Evolutionary conservation across 2,888 invertebrate genomes (phyloP).

Genomic region (Amblyjoppa fuscipennis): DNA sequence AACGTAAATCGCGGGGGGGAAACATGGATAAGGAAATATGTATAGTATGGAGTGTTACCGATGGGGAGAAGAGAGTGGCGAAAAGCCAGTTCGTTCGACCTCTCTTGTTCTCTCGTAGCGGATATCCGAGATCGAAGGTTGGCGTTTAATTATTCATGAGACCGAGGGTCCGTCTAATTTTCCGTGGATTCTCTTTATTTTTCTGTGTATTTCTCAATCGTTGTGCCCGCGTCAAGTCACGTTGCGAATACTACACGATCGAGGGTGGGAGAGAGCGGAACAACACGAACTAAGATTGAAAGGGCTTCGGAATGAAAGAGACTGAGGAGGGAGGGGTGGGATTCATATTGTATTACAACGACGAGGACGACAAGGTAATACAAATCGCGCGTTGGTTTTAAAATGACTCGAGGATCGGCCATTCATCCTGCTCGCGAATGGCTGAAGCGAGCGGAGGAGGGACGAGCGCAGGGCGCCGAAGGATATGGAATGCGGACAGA

Average conservation of each 20-base stretch:
- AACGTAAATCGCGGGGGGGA: slow-evolving; percentile 8
- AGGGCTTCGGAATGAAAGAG: slow-evolving; percentile 54
- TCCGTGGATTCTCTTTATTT: slow-evolving; percentile 46
- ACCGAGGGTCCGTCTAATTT: slow-evolving; percentile 62
- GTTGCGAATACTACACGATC: slow-evolving; percentile 48
- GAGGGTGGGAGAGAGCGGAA: slow-evolving; percentile 18
- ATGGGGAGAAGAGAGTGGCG: neutral
- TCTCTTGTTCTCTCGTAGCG: slow-evolving; percentile 33
- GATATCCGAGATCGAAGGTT: slow-evolving; percentile 55
- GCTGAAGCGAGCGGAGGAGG: neutral
- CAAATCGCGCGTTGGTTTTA: slow-evolving; percentile 69
- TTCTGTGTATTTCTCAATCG: slow-evolving; percentile 51
- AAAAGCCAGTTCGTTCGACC: slow-evolving; percentile 49
- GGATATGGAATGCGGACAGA: neutral
- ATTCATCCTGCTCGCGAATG: slow-evolving; percentile 23
- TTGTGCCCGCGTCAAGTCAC: slow-evolving; percentile 28
- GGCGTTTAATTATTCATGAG: slow-evolving; percentile 70
- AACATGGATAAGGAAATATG: neutral
- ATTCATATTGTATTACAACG: slow-evolving; percentile 27
- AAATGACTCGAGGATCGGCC: slow-evolving; percentile 54
- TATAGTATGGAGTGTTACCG: neutral
- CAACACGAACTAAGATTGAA: slow-evolving; percentile 58
- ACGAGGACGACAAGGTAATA: slow-evolving; percentile 66
- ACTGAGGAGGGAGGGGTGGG: neutral
- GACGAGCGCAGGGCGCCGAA: neutral